A percentile compares a stretch with the other conserved stretches of the same genome.
phyloP scores from a whole-genome alignment of 2,113 vertebrate species.

The Octodon degus region DNA sequence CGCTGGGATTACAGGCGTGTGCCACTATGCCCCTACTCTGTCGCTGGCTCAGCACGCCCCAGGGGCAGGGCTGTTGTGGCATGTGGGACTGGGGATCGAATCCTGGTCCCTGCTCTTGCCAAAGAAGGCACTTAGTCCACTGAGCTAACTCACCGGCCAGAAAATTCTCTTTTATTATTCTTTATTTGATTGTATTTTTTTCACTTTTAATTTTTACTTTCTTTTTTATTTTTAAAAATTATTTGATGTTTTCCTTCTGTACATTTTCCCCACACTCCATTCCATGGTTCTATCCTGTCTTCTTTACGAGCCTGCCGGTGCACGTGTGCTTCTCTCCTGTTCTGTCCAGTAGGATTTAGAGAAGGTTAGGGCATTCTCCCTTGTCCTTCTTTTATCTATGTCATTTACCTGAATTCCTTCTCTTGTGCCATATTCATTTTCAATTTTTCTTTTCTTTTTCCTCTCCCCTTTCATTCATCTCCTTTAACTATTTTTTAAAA shows the following conservation, averaged over 20 bases:
- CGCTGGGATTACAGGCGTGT: too few relatives aligned
- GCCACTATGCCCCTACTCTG: too few relatives aligned
- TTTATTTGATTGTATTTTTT: background rate
- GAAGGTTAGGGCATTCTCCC: background rate
- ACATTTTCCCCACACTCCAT: background rate
- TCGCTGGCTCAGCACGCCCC: too few relatives aligned
- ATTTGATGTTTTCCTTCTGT: background rate
- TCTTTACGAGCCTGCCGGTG: background rate
- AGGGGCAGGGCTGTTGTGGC: too few relatives aligned
- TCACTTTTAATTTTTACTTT: background rate
- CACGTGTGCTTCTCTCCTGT: background rate
- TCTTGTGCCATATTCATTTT: background rate
- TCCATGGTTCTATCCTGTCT: background rate
- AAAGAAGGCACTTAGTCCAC: too few relatives aligned
- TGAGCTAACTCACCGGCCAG: too few relatives aligned
- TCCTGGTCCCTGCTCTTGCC: too few relatives aligned
- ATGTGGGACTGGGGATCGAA: too few relatives aligned
- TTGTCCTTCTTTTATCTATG: background rate
- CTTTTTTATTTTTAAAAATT: background rate
- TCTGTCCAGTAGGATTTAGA: background rate
- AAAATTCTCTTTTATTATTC: background rate
- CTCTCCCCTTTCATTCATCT: background rate
- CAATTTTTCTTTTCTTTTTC: background rate
- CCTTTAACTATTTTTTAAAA: background rate
- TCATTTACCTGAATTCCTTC: background rate